Evolutionary conservation across 2,797 vertebrate species (phyloP).

Genomic region (Lagodon rhomboides): DNA sequence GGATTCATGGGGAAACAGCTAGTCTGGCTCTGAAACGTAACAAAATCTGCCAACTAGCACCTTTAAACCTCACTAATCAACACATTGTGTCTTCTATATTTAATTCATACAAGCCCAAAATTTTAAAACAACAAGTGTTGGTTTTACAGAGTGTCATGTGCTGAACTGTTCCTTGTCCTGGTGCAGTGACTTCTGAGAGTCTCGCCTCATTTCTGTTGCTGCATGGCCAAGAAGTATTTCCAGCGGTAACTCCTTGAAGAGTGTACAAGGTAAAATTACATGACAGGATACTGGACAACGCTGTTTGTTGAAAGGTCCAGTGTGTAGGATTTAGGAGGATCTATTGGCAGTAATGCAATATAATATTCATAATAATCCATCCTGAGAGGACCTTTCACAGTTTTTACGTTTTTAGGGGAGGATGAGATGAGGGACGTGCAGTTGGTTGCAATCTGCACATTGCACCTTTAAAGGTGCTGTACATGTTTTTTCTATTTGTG

Average conservation of each 20-base stretch:
- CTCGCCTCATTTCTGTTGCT: neutral
- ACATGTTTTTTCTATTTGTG: too few species aligned
- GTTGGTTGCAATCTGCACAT: too few species aligned
- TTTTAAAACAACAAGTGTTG: neutral
- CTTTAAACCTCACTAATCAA: neutral
- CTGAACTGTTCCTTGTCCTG: neutral
- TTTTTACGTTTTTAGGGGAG: too few species aligned
- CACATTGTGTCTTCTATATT: neutral
- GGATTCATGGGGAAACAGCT: neutral
- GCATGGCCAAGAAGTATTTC: neutral
- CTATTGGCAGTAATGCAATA: too few species aligned
- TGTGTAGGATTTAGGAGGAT: too few species aligned
- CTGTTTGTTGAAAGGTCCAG: too few species aligned
- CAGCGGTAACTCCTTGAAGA: neutral
- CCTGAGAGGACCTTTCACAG: too few species aligned
- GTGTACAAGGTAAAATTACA: too few species aligned
- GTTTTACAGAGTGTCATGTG: neutral
- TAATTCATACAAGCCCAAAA: neutral
- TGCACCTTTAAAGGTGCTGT: too few species aligned
- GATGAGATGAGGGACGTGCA: too few species aligned
- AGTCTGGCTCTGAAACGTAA: neutral
- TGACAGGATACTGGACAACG: too few species aligned
- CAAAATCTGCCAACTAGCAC: neutral
- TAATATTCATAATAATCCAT: too few species aligned
- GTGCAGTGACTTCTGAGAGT: neutral